Conservation (phyloP, 2,888 invertebrate species). For the Sturmia bella region DNA sequence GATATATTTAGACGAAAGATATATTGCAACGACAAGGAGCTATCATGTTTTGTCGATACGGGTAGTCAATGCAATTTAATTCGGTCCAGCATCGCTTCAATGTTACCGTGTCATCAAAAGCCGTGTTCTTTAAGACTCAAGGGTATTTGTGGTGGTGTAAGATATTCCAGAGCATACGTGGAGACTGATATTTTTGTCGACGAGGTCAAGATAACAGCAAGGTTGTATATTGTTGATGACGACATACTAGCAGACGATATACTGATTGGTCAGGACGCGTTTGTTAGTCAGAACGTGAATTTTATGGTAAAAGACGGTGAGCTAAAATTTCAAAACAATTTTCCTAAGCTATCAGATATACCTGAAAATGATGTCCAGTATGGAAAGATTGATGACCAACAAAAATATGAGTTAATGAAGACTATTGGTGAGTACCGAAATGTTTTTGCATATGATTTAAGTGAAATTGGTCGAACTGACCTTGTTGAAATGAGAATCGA, state of each 20-base stretch:
- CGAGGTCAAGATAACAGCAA: background rate
- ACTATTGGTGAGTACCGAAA: constrained; percentile 32
- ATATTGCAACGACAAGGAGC: constrained; percentile 2
- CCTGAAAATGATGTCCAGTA: background rate
- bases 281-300: background rate
- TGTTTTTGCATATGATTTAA: constrained; percentile 37
- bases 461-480: constrained; percentile 52
- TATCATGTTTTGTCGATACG: background rate
- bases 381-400: background rate
- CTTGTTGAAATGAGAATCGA: constrained; percentile 55
- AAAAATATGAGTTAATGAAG: background rate
- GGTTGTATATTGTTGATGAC: constrained; percentile 8
- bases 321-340: background rate
- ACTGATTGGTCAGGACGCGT: background rate
- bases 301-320: background rate
- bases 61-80: background rate
- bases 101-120: background rate
- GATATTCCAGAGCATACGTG: background rate
- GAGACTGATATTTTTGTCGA: background rate
- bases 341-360: background rate
- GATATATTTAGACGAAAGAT: background rate
- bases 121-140: background rate
- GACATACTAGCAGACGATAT: background rate
- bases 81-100: background rate
- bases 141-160: background rate